Percentiles rank a stretch among this genome's conserved stretches.
phyloP scores from a whole-genome alignment of 2,113 vertebrate species.

The Saccopteryx bilineata region DNA sequence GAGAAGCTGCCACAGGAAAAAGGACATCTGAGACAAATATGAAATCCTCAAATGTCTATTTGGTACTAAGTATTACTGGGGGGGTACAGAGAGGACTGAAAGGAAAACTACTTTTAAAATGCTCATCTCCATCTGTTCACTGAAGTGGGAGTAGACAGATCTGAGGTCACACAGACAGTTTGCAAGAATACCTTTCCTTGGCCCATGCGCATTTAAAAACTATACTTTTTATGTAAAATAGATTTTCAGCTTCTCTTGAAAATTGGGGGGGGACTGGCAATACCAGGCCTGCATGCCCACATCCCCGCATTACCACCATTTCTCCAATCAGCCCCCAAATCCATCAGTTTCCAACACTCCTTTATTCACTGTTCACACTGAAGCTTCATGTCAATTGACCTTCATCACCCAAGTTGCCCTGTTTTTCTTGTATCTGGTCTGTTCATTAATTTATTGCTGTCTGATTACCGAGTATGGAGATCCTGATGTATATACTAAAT shows the following conservation, averaged over 20 bases:
- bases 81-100: fast-evolving
- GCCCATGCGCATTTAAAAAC: neutral
- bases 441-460: neutral
- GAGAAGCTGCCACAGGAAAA: neutral
- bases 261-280: neutral
- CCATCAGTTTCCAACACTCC: neutral
- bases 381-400: neutral
- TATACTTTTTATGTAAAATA: neutral
- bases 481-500: neutral
- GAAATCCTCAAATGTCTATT: neutral
- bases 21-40: neutral
- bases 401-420: neutral
- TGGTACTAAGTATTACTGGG: neutral
- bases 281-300: no score
- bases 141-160: neutral
- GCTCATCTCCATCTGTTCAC: neutral
- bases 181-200: constrained; percentile 37
- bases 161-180: neutral
- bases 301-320: no score
- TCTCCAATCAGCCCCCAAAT: neutral
- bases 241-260: neutral
- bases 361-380: neutral
- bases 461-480: neutral
- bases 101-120: neutral
- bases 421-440: neutral